A percentile compares a stretch with the other conserved stretches of the same genome.
phyloP scores from a whole-genome alignment of 2,113 vertebrate species.

The Heloderma charlesbogerti region DNA sequence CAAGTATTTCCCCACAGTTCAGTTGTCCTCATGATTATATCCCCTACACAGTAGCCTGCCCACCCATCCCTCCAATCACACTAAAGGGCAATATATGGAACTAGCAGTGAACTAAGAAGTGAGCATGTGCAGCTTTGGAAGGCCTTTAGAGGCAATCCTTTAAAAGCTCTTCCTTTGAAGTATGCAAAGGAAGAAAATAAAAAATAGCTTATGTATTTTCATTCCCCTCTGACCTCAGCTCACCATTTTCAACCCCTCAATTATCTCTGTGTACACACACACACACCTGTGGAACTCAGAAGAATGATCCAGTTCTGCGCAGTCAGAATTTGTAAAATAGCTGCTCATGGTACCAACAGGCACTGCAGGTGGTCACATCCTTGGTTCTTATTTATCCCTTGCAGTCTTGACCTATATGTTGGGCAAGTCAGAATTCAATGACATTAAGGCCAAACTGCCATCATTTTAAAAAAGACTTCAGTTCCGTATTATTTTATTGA shows the following conservation, averaged over 20 bases:
- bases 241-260: too few species aligned
- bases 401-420: background rate
- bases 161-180: background rate
- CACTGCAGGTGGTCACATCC: too few species aligned
- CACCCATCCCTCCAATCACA: background rate
- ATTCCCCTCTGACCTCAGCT: too few species aligned
- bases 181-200: background rate
- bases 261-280: background rate
- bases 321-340: background rate
- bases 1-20: conserved; percentile 45
- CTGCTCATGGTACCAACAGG: background rate
- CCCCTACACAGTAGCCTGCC: background rate
- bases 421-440: background rate
- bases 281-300: background rate
- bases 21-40: conserved; percentile 18
- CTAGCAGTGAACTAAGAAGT: conserved; percentile 28
- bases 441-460: background rate
- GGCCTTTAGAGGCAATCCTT: conserved; percentile 4
- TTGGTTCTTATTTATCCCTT: too few species aligned
- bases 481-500: background rate
- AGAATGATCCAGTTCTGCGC: background rate
- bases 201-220: background rate
- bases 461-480: background rate
- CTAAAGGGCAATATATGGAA: conserved; percentile 21
- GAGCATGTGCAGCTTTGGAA: conserved; percentile 39